Percentiles rank a stretch among this genome's conserved stretches.
Conservation (phyloP, 1,140 invertebrate species). For the Caenorhabditis remanei region DNA sequence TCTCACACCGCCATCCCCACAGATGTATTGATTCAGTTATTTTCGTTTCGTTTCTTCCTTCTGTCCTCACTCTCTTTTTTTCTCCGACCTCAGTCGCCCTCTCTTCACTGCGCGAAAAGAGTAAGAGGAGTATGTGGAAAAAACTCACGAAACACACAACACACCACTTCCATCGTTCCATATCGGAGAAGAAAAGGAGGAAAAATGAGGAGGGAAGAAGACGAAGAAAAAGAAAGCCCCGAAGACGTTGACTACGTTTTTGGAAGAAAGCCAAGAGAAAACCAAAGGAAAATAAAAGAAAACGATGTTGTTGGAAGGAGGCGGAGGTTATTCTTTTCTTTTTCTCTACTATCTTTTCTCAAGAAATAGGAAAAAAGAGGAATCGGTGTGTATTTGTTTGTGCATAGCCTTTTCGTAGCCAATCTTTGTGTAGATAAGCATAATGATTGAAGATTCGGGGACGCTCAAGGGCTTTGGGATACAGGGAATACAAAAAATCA, state of each 20-base stretch:
- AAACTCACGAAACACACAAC: slow-evolving; percentile 11
- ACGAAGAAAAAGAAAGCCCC: slow-evolving; percentile 27
- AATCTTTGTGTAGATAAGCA: slow-evolving; percentile 24
- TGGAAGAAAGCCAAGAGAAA: not conserved
- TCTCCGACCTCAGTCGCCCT: slow-evolving; percentile 25
- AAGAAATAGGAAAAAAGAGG: not conserved
- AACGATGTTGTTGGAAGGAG: not conserved
- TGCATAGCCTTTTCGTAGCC: not conserved
- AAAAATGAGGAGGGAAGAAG: not conserved
- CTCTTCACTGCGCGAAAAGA: slow-evolving; percentile 4
- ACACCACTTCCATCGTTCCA: slow-evolving; percentile 20
- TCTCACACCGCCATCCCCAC: slow-evolving; percentile 2
- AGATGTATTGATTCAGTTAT: slow-evolving; percentile 52
- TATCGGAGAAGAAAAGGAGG: not conserved
- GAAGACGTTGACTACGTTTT: not conserved
- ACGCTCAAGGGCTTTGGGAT: slow-evolving; percentile 16
- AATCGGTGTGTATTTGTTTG: slow-evolving; percentile 47
- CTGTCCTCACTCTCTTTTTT: not conserved
- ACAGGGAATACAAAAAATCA: not conserved
- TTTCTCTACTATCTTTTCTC: not conserved
- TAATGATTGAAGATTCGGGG: not conserved
- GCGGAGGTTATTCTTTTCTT: not conserved
- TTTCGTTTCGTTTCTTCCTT: slow-evolving; percentile 37
- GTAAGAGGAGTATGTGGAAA: not conserved
- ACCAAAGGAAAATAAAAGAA: too few relatives aligned